Evolutionary conservation across 2,888 invertebrate genomes (phyloP).

Genomic region (Cinara cedri): DNA sequence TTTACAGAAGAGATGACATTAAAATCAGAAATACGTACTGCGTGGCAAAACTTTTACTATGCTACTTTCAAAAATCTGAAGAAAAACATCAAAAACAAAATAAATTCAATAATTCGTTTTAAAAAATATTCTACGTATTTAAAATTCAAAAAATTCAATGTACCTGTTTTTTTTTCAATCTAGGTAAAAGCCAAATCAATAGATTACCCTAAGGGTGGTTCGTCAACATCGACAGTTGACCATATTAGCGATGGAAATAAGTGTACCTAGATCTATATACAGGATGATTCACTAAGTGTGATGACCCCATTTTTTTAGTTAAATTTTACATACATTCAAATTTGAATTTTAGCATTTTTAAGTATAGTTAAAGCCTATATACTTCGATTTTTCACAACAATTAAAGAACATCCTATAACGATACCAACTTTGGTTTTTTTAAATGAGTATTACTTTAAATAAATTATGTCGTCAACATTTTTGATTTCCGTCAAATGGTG

Average conservation of each 20-base stretch:
- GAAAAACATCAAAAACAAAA: neutral
- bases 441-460: too few species aligned
- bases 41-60: constrained; percentile 24
- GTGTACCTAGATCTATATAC: too few species aligned
- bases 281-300: too few species aligned
- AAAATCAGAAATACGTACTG: neutral
- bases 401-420: too few species aligned
- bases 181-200: constrained; percentile 24
- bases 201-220: constrained; percentile 25
- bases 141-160: neutral
- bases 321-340: too few species aligned
- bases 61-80: neutral
- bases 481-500: too few species aligned
- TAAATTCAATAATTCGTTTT: neutral
- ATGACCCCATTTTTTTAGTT: too few species aligned
- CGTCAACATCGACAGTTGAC: neutral
- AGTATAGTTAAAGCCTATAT: too few species aligned
- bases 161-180: neutral
- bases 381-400: too few species aligned
- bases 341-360: too few species aligned
- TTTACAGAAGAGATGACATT: neutral
- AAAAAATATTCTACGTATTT: neutral
- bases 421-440: too few species aligned
- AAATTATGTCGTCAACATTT: too few species aligned
- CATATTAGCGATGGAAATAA: constrained; percentile 25